Base-by-base conservation (phyloP, 2,888 invertebrate species). In the Eutolmus rufibarbis region DNA sequence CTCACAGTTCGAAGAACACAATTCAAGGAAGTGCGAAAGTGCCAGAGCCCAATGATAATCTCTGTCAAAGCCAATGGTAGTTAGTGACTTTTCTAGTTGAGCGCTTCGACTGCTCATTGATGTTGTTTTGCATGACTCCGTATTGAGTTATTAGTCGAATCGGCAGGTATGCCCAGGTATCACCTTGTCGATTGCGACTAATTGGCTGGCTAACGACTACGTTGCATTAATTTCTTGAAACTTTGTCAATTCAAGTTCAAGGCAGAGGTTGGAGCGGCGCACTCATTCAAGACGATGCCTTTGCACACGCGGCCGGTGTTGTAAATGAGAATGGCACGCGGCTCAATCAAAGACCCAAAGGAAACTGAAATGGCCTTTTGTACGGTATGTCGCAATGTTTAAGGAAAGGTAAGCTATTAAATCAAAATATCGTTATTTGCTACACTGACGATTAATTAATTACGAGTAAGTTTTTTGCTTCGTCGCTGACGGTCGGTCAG, bases 181-280 rank as follows among this genome's bases (percentile, higher is more conserved):
- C 40, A 28, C 82, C 82, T 82, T 66, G 37, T 56, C 82, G 57
- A 82, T 66, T 31, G 34, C 28, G 37, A 66, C 82, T 82, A 82
- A 82, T 82, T 82, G 82, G 57, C 56, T 57, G 28, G 57, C 82
- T 81, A 28, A 46, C 81, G 56, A 40, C n/a, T 82, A 14, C n/a
- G 34, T 23, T 82, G 82, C 57, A 82, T 82, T 82, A 82, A 82
- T 82, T 46, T 82, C 82, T 82, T 82, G 82, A 51, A 82, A 37
- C 34, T 82, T 82, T 82, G 82, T 82, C 82, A 82, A 82, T 82
- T 82, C 82, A 82, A 82, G 82, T 82, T 82, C 82, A 82, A 82
- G 82, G 82, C 57, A 57, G 81, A 51, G 81, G 82, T 37, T 82
- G 14, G 34, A 23, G 28, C 74, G 43, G 51, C 56, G 51, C 28